Evolutionary conservation across 2,113 vertebrate species (phyloP).

Genomic region (Puntigrus tetrazona): DNA sequence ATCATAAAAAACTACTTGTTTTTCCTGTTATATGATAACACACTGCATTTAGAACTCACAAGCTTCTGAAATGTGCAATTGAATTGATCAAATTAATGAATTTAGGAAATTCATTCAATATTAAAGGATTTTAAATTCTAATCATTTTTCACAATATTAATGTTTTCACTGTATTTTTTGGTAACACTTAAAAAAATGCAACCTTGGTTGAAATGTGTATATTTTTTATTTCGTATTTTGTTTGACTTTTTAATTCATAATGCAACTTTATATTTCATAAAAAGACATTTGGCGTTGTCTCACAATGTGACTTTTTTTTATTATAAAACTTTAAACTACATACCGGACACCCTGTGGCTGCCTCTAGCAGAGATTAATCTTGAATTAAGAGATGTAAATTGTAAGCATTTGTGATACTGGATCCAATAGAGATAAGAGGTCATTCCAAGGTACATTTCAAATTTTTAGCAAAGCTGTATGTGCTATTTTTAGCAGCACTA

Average conservation of each 20-base stretch:
- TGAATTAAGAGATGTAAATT: background rate
- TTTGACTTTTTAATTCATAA: background rate
- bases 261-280: background rate
- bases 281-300: background rate
- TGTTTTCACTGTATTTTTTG: background rate
- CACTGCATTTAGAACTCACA: background rate
- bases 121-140: no score
- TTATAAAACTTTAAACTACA: background rate
- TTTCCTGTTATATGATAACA: background rate
- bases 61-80: background rate
- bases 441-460: background rate
- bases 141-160: background rate
- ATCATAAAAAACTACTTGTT: background rate
- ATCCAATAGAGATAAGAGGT: slow-evolving; percentile 9
- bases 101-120: no score
- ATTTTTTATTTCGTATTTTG: background rate
- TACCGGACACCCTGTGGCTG: background rate
- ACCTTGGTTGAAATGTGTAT: background rate
- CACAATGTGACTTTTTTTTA: background rate
- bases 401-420: background rate
- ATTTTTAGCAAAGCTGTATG: background rate
- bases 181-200: background rate
- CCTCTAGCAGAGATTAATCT: background rate
- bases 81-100: no score
- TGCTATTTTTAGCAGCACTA: background rate